A percentile compares a stretch with the other conserved stretches of the same genome.
These are phyloP conservation scores for Phrynocephalus vlangalii DNA, from an alignment of 2,797 vertebrate species.

Conservation along the genomic window DNA sequence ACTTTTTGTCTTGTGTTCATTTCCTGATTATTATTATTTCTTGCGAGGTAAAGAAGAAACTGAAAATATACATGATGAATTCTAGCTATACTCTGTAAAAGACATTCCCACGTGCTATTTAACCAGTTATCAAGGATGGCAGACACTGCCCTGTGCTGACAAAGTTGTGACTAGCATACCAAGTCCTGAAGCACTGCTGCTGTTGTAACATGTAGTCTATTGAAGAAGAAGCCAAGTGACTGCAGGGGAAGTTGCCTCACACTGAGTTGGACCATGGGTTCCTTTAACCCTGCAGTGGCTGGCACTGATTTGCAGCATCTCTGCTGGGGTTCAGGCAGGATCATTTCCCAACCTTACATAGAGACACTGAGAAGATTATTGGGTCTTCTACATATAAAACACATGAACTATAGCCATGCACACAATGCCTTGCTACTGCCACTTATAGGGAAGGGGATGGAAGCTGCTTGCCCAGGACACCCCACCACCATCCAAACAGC, in stretches of 20 bases:
- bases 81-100: not conserved
- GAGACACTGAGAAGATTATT: too few relatives aligned
- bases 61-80: not conserved
- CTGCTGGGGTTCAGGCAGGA: too few relatives aligned
- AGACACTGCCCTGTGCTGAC: not conserved
- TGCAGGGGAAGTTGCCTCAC: too few relatives aligned
- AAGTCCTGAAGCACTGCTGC: not conserved
- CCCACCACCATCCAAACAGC: not conserved
- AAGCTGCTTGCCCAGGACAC: not conserved
- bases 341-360: too few relatives aligned
- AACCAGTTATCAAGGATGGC: not conserved
- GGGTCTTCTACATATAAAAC: too few relatives aligned
- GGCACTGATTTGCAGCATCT: too few relatives aligned
- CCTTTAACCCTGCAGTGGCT: too few relatives aligned
- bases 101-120: not conserved
- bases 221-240: too few relatives aligned
- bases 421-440: not conserved
- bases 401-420: not conserved
- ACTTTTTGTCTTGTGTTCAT: not conserved
- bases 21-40: not conserved
- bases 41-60: not conserved
- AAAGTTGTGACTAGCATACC: not conserved
- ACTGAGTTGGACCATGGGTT: too few relatives aligned
- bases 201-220: not conserved
- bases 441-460: not conserved